phyloP scores from a whole-genome alignment of 2,113 vertebrate species.

The Varanus komodoensis region DNA sequence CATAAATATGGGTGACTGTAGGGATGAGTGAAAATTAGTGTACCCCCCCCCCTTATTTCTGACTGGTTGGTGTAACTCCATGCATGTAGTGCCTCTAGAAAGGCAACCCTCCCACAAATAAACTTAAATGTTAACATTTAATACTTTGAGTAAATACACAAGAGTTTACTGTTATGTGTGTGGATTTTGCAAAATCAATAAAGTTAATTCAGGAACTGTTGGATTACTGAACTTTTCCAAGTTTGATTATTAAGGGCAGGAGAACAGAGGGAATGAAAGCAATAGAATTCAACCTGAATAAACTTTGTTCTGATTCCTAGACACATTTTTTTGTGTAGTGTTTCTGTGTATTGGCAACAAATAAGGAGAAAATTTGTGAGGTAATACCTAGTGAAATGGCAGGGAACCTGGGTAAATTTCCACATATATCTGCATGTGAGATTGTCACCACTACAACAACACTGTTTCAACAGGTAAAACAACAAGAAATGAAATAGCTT shows the following conservation, averaged over 20 bases:
- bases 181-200: not conserved
- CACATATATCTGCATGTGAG: not conserved
- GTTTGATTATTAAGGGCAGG: not conserved
- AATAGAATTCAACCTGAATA: not conserved
- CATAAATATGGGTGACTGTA: no score
- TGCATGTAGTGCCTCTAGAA: no score
- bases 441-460: not conserved
- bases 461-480: not conserved
- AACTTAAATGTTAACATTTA: not conserved
- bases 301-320: not conserved
- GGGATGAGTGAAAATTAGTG: no score
- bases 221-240: not conserved
- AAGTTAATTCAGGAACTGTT: not conserved
- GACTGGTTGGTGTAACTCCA: no score
- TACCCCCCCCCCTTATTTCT: no score
- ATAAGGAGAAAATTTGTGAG: not conserved
- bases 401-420: conserved; percentile 9
- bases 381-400: not conserved
- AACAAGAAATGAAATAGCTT: not conserved
- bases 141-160: not conserved
- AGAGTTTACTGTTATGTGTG: not conserved
- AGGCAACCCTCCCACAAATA: no score
- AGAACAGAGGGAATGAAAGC: not conserved
- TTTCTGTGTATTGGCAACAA: not conserved
- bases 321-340: not conserved